Percentiles rank a stretch among this genome's conserved stretches.
phyloP scores from a whole-genome alignment of 2,797 vertebrate species.

The Gila robusta region DNA sequence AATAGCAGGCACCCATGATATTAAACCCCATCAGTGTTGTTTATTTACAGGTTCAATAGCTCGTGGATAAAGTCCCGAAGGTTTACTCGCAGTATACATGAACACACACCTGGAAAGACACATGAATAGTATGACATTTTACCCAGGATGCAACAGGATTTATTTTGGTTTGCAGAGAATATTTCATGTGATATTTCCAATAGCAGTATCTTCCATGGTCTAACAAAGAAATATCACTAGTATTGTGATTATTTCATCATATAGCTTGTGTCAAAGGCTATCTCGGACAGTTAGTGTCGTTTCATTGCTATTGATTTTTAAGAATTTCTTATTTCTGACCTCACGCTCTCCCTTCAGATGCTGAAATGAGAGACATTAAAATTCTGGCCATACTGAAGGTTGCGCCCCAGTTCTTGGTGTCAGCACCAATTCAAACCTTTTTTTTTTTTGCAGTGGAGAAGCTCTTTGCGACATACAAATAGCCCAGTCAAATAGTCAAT shows the following conservation, averaged over 20 bases:
- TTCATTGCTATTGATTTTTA: slow-evolving; percentile 18
- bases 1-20: slow-evolving; percentile 11
- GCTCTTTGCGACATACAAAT: background rate
- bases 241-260: background rate
- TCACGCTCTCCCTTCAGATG: background rate
- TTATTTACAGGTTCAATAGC: slow-evolving; percentile 20
- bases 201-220: background rate
- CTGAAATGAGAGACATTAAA: background rate
- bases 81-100: background rate
- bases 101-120: background rate
- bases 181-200: background rate
- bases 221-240: background rate
- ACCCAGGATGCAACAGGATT: background rate
- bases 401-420: background rate
- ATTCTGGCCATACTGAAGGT: background rate
- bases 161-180: slow-evolving; percentile 9
- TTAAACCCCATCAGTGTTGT: slow-evolving; percentile 19
- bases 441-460: background rate
- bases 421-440: background rate
- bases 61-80: background rate
- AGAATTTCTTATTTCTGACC: slow-evolving; percentile 1
- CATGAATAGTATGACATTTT: background rate
- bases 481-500: background rate
- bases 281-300: background rate
- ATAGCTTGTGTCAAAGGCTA: background rate